phyloP scores from a whole-genome alignment of 2,888 invertebrate genomes.

The Hirtodrosophila histrioides region DNA sequence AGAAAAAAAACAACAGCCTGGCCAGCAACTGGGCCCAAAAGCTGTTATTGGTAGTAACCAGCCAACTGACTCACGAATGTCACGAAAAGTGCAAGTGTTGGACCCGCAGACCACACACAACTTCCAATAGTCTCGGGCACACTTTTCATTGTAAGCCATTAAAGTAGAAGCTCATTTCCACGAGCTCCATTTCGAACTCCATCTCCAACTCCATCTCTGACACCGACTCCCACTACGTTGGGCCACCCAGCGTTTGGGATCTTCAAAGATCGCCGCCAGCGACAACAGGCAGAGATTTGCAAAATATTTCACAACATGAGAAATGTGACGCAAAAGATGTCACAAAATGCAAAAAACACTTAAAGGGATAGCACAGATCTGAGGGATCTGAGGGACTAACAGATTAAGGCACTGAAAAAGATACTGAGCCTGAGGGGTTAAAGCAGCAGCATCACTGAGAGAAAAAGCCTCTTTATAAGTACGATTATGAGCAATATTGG shows the following conservation, averaged over 20 bases:
- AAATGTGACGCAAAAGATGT: conserved; percentile 76
- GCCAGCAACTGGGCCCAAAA: neutral
- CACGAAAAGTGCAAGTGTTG: conserved; percentile 25
- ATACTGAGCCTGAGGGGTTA: conserved; percentile 13
- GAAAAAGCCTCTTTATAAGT: too few species aligned
- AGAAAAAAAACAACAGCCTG: conserved; percentile 35
- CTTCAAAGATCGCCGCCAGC: conserved; percentile 66
- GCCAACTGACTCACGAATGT: conserved; percentile 30
- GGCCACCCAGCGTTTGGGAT: conserved; percentile 63
- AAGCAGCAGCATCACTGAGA: neutral
- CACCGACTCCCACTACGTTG: conserved; percentile 8
- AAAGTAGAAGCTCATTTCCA: conserved; percentile 45
- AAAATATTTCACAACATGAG: conserved; percentile 74
- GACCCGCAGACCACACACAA: conserved; percentile 29
- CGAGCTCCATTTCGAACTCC: conserved; percentile 15
- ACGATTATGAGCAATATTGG: too few species aligned
- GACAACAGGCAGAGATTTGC: conserved; percentile 69
- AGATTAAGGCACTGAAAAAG: neutral
- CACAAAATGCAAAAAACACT: conserved; percentile 73
- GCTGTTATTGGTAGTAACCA: neutral
- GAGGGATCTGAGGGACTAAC: neutral
- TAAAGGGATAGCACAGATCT: conserved; percentile 33
- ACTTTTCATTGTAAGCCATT: conserved; percentile 71
- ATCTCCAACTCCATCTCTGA: conserved; percentile 2
- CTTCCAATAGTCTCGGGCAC: conserved; percentile 10